Evolutionary conservation across 2,888 invertebrate genomes (phyloP).

Genomic region (Monopis laevigella): DNA sequence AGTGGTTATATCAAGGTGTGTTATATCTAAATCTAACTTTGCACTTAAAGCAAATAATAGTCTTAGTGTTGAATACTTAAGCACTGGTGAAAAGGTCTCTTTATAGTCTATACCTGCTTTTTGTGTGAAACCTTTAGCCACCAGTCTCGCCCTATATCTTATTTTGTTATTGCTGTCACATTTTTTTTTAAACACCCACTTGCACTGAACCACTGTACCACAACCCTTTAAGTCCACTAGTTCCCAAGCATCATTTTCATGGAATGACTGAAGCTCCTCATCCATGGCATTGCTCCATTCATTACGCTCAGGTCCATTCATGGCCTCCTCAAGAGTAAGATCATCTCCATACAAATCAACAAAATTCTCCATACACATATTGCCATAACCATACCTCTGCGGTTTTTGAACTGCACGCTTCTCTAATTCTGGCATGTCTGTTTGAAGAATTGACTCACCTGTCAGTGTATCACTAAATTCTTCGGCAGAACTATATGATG

Average conservation of each 20-base stretch:
- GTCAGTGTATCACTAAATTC: too few species aligned
- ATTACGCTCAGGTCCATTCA: neutral
- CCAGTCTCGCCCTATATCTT: neutral
- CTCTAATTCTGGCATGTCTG: too few species aligned
- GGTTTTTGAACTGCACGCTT: too few species aligned
- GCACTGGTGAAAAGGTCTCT: neutral
- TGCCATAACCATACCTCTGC: too few species aligned
- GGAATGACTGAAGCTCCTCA: neutral
- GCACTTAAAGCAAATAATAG: conserved; percentile 4
- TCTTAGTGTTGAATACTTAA: neutral
- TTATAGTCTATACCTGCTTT: neutral
- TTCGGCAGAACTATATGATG: too few species aligned
- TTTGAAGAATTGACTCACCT: too few species aligned
- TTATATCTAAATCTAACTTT: neutral
- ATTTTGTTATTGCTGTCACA: neutral
- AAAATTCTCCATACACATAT: too few species aligned
- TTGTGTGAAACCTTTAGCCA: neutral
- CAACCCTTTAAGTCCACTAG: too few species aligned
- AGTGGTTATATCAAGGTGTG: neutral
- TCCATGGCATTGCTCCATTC: neutral
- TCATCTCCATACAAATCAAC: too few species aligned
- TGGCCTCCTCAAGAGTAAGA: neutral
- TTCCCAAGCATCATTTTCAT: neutral
- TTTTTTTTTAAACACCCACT: neutral
- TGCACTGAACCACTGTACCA: neutral